Percentiles rank a stretch among this genome's conserved stretches.
Evolutionary conservation across 2,797 vertebrate genomes (phyloP).

Genomic region (Schizopygopsis malacanthus): DNA sequence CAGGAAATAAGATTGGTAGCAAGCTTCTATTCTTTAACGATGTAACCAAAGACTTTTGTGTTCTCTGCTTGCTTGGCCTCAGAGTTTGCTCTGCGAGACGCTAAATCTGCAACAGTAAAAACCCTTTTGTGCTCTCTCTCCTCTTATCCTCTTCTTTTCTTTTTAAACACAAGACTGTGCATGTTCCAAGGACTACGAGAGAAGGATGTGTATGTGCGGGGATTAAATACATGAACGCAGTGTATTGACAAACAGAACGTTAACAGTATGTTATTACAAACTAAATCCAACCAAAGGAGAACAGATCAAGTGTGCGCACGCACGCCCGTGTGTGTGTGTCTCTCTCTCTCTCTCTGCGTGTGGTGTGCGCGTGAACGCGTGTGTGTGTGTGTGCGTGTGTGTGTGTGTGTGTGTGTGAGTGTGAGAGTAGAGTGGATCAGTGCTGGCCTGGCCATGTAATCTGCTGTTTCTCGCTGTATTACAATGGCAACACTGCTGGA

Average conservation of each 20-base stretch:
- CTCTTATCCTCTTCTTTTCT: slow-evolving; percentile 20
- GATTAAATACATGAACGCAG: slow-evolving; percentile 46
- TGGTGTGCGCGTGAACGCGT: no score
- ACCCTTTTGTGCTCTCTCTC: not conserved
- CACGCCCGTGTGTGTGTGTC: no score
- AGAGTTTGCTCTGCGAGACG: slow-evolving; percentile 19
- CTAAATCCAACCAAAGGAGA: slow-evolving; percentile 39
- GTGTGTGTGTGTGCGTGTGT: not conserved
- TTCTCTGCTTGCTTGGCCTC: not conserved
- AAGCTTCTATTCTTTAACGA: slow-evolving; percentile 39
- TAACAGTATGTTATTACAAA: slow-evolving; percentile 28
- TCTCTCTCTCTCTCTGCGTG: no score
- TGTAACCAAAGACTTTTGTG: slow-evolving; percentile 6
- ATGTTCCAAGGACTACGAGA: slow-evolving; percentile 6
- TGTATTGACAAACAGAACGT: slow-evolving; percentile 39
- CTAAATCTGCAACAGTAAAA: slow-evolving; percentile 25
- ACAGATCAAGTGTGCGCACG: slow-evolving; percentile 16
- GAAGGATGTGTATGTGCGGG: slow-evolving; percentile 15
- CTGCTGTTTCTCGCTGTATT: slow-evolving; percentile 64
- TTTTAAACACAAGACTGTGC: slow-evolving; percentile 26
- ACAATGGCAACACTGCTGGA: slow-evolving; percentile 42
- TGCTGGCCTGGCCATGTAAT: slow-evolving; percentile 43
- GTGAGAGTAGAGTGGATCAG: slow-evolving; percentile 49
- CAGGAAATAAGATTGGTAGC: slow-evolving; percentile 21
- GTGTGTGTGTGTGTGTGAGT: slow-evolving; percentile 37